Conservation (phyloP, 2,888 invertebrate species). For the Alloplasta piceator region DNA sequence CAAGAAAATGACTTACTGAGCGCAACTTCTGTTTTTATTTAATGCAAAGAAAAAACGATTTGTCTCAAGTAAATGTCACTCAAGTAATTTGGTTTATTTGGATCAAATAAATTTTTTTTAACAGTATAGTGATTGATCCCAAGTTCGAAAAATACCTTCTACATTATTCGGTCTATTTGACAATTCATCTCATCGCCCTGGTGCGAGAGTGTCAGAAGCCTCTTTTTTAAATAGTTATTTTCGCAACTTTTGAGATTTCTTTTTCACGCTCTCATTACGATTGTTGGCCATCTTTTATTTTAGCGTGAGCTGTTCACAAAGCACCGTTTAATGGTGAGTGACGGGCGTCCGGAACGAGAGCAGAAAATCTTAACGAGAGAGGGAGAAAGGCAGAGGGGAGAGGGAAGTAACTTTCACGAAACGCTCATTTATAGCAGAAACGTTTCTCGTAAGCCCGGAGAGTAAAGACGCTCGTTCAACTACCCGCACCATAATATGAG, state of each 20-base stretch:
- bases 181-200: neutral
- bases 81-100: too few relatives aligned
- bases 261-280: constrained; percentile 21
- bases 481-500: constrained; percentile 18
- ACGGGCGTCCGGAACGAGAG: constrained; percentile 17
- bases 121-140: neutral
- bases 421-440: constrained; percentile 35
- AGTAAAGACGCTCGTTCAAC: constrained; percentile 40
- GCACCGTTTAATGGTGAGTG: constrained; percentile 53
- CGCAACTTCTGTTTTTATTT: too few relatives aligned
- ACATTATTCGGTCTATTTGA: neutral
- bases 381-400: constrained; percentile 15
- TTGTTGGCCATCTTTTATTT: neutral
- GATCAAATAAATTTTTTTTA: too few relatives aligned
- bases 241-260: neutral
- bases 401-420: constrained; percentile 49
- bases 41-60: too few relatives aligned
- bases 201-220: neutral
- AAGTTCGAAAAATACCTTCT: neutral
- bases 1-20: too few relatives aligned
- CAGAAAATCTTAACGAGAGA: constrained; percentile 5
- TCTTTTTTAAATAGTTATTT: constrained; percentile 41
- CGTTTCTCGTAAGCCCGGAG: constrained; percentile 16
- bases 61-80: too few relatives aligned
- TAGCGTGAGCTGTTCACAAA: constrained; percentile 43